Percentiles rank a stretch among this genome's conserved stretches.
phyloP scores from a whole-genome alignment of 2,113 vertebrate species.

The Salvelinus sp. region DNA sequence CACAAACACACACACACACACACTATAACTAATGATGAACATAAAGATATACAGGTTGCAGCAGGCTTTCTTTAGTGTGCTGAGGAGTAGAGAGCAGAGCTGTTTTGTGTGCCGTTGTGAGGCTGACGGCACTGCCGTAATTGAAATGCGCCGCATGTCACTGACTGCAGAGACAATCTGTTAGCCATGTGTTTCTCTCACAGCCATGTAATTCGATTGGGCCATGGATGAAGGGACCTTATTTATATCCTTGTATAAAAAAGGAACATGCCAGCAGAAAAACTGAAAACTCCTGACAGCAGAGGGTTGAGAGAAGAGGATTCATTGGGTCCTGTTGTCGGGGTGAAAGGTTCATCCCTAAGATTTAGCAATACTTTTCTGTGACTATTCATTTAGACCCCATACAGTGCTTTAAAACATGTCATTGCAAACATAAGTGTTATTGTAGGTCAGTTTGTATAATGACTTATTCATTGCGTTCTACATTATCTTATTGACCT shows the following conservation, averaged over 20 bases:
- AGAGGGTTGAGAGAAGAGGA: constrained; percentile 45
- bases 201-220: constrained; percentile 80
- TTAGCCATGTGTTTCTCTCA: constrained; percentile 79
- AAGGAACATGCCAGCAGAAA: constrained; percentile 73
- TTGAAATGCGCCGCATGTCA: constrained; percentile 78
- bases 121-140: constrained; percentile 58
- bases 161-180: constrained; percentile 81
- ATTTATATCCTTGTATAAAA: constrained; percentile 83
- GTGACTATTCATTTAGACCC: background rate
- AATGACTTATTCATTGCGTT: constrained; percentile 68
- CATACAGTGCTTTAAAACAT: constrained; percentile 56
- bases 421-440: constrained; percentile 64
- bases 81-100: background rate
- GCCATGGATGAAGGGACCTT: constrained; percentile 74
- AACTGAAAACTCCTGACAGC: constrained; percentile 74
- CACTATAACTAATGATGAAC: no score
- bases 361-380: background rate
- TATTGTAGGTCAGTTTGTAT: constrained; percentile 61
- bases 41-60: background rate
- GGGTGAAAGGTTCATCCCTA: background rate
- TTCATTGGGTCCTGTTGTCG: constrained; percentile 33
- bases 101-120: constrained; percentile 32
- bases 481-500: constrained; percentile 70
- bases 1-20: background rate
- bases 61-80: constrained; percentile 48